Percentiles rank a stretch among this genome's conserved stretches.
Conservation (phyloP, 2,797 vertebrate species). For the Peromyscus nudipes region DNA sequence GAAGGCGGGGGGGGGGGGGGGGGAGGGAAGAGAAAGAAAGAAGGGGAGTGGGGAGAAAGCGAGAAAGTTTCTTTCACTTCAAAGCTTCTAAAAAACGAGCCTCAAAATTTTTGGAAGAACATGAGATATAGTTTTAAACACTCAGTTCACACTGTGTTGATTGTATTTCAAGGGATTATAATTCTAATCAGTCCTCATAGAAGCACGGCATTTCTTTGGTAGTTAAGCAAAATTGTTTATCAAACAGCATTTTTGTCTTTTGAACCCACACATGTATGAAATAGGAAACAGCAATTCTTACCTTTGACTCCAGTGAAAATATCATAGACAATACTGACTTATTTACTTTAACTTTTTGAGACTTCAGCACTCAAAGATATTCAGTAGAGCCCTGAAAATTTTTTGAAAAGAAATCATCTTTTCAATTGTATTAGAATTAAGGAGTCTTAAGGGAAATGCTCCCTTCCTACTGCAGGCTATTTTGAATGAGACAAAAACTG, state of each 20-base stretch:
- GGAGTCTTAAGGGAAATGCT: slow-evolving; percentile 87
- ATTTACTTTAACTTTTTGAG: slow-evolving; percentile 74
- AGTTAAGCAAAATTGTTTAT: slow-evolving; percentile 71
- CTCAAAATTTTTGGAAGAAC: background rate
- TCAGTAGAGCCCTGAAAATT: slow-evolving; percentile 75
- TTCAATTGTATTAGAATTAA: slow-evolving; percentile 75
- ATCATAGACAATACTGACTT: slow-evolving; percentile 66
- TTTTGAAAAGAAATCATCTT: slow-evolving; percentile 78
- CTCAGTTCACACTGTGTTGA: background rate
- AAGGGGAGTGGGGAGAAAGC: accelerated
- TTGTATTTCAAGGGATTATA: slow-evolving; percentile 42
- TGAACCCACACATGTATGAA: slow-evolving; percentile 66
- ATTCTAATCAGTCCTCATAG: slow-evolving; percentile 42
- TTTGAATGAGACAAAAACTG: slow-evolving; percentile 84
- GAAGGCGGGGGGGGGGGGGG: no score
- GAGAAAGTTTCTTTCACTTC: background rate
- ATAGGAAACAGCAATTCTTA: slow-evolving; percentile 58
- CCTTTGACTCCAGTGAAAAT: slow-evolving; percentile 54
- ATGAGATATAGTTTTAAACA: background rate
- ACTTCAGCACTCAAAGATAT: slow-evolving; percentile 74
- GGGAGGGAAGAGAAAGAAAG: background rate
- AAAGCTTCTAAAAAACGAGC: background rate
- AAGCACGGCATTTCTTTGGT: slow-evolving; percentile 66
- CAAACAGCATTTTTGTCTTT: slow-evolving; percentile 66
- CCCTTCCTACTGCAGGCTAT: slow-evolving; percentile 86